A percentile compares a stretch with the other conserved stretches of the same genome.
Evolutionary conservation across 2,888 invertebrate species (phyloP).

Genomic region (Torymus texanus): DNA sequence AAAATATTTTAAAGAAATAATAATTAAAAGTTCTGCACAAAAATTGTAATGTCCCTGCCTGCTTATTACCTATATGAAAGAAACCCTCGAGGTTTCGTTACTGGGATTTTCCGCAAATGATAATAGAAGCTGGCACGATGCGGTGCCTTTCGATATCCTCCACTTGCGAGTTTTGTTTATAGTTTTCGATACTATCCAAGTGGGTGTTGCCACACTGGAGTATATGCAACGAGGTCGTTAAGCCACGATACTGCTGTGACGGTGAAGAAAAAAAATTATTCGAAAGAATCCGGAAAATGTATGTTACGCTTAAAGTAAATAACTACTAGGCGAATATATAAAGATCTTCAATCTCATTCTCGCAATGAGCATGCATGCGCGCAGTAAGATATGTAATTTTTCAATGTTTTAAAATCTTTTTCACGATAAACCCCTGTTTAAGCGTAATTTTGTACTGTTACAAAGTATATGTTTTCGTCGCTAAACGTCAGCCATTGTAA

Average conservation of each 20-base stretch:
- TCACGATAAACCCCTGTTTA: not conserved
- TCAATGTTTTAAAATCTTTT: not conserved
- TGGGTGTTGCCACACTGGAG: slow-evolving; percentile 24
- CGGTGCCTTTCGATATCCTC: slow-evolving; percentile 9
- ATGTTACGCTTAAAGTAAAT: too few species aligned
- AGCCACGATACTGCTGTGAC: too few species aligned
- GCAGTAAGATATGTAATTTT: not conserved
- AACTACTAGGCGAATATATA: too few species aligned
- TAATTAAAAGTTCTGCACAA: too few species aligned
- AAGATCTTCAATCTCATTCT: too few species aligned
- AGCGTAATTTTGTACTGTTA: not conserved
- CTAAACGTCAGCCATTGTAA: slow-evolving; percentile 11
- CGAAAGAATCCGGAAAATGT: too few species aligned
- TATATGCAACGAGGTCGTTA: slow-evolving; percentile 7
- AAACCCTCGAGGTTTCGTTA: not conserved
- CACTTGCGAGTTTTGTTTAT: slow-evolving; percentile 34
- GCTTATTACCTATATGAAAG: not conserved
- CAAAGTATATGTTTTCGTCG: not conserved
- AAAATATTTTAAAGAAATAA: too few species aligned
- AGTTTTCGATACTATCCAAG: slow-evolving; percentile 25
- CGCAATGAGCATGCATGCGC: too few species aligned
- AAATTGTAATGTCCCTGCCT: too few species aligned
- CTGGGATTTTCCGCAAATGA: slow-evolving; percentile 35
- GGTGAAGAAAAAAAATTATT: too few species aligned
- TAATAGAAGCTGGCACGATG: slow-evolving; percentile 15